These are phyloP conservation scores for Oenanthe oenanthe DNA, from an alignment of 2,113 vertebrate species.

Conservation along the genomic window DNA sequence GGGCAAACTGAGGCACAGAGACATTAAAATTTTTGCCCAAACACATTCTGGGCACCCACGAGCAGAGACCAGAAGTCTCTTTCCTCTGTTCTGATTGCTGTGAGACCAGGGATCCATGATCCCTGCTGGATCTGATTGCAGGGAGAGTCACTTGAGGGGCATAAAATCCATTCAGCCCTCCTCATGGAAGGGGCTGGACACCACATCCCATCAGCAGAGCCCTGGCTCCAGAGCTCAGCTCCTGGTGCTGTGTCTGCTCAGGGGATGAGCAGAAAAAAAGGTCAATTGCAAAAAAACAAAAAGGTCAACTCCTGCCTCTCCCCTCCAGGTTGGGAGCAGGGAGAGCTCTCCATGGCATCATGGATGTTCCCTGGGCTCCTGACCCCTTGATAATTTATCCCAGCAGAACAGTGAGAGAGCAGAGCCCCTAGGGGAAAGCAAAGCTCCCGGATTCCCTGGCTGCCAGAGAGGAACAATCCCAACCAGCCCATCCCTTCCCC, in stretches of 20 bases:
- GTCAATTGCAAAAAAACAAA: neutral
- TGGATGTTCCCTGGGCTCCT: neutral
- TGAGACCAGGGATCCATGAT: too few species aligned
- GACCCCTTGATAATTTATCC: neutral
- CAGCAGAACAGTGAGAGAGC: neutral
- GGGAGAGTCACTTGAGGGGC: neutral
- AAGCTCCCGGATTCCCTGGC: neutral
- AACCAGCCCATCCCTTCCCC: neutral
- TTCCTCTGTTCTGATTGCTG: neutral
- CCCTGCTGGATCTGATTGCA: neutral
- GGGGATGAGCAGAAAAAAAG: neutral
- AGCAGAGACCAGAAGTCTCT: neutral
- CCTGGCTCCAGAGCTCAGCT: neutral
- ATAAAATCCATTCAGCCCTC: neutral
- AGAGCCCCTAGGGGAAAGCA: neutral
- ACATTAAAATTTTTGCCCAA: neutral
- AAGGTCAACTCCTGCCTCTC: neutral
- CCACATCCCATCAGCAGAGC: neutral
- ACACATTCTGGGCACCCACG: accelerated
- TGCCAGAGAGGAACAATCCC: neutral
- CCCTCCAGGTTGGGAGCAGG: neutral
- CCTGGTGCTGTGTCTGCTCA: accelerated
- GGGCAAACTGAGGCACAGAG: neutral
- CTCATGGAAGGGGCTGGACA: accelerated
- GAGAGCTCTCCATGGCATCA: accelerated